Evolutionary conservation across 2,113 vertebrate species (phyloP).

Genomic region (Xyrauchen texanus): DNA sequence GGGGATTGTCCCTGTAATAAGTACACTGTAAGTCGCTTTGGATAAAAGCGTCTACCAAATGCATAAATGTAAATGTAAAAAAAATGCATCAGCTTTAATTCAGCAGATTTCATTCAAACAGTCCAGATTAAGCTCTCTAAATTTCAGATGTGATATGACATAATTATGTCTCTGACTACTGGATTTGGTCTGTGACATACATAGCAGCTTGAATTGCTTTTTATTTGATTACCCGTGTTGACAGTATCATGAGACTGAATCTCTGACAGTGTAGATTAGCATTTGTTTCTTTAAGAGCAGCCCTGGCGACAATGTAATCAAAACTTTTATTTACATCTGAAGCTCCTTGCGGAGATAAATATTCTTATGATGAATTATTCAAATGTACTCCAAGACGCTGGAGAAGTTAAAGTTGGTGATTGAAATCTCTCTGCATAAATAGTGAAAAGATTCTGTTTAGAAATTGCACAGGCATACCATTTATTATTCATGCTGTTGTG

Average conservation of each 20-base stretch:
- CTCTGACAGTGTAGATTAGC: neutral
- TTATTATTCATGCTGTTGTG: slow-evolving; percentile 19
- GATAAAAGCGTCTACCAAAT: too few relatives aligned
- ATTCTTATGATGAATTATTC: slow-evolving; percentile 37
- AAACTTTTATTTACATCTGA: slow-evolving; percentile 13
- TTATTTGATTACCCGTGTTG: neutral
- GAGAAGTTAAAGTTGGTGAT: slow-evolving; percentile 22
- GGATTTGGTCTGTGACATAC: too few relatives aligned
- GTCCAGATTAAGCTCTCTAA: neutral
- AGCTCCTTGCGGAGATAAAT: neutral
- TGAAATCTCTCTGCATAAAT: slow-evolving; percentile 36
- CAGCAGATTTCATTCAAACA: neutral
- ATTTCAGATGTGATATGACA: neutral
- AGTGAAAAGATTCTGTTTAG: slow-evolving; percentile 3
- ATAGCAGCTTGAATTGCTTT: neutral
- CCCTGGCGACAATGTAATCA: slow-evolving; percentile 16
- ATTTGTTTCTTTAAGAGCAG: slow-evolving; percentile 17
- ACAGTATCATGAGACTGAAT: neutral
- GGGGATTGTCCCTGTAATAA: too few relatives aligned
- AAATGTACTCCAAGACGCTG: slow-evolving; percentile 23
- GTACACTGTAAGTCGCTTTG: too few relatives aligned
- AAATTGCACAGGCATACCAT: neutral
- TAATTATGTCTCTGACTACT: neutral
- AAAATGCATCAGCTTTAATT: too few relatives aligned
- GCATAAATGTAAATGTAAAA: too few relatives aligned